Conservation (phyloP, 2,888 invertebrate species). For the Amaurobius ferox region DNA sequence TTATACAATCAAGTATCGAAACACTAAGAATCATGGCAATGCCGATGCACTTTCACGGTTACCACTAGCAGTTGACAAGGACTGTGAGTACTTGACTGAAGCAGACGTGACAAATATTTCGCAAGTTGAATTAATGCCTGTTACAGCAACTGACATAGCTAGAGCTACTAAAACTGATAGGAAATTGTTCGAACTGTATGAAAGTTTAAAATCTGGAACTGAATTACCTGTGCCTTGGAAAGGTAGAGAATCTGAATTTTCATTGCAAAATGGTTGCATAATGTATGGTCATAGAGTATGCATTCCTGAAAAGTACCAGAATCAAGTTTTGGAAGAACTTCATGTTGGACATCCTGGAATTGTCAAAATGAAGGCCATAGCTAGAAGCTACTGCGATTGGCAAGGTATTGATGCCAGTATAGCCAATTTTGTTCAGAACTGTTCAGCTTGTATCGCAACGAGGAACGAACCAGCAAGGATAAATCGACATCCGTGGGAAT, state of each 20-base stretch:
- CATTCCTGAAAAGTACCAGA: slow-evolving; percentile 52
- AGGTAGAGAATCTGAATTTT: slow-evolving; percentile 50
- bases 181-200: slow-evolving; percentile 43
- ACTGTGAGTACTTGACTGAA: slow-evolving; percentile 50
- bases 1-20: no score
- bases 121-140: slow-evolving; percentile 41
- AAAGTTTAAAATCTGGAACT: slow-evolving; percentile 51
- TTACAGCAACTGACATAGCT: slow-evolving; percentile 44
- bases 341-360: slow-evolving; percentile 48
- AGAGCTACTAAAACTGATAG: slow-evolving; percentile 42
- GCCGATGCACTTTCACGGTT: no score
- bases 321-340: slow-evolving; percentile 27
- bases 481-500: slow-evolving; percentile 49
- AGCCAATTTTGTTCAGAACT: slow-evolving; percentile 48
- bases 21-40: no score
- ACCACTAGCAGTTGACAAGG: slow-evolving; percentile 48
- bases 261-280: slow-evolving; percentile 53
- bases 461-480: slow-evolving; percentile 57
- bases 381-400: slow-evolving; percentile 53
- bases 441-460: slow-evolving; percentile 54
- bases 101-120: slow-evolving; percentile 53
- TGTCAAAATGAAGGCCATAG: slow-evolving; percentile 52
- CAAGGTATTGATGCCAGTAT: slow-evolving; percentile 50
- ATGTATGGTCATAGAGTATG: slow-evolving; percentile 53
- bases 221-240: slow-evolving; percentile 49